phyloP scores from a whole-genome alignment of 1,140 invertebrate species.

The Rhopalosiphum maidis region DNA sequence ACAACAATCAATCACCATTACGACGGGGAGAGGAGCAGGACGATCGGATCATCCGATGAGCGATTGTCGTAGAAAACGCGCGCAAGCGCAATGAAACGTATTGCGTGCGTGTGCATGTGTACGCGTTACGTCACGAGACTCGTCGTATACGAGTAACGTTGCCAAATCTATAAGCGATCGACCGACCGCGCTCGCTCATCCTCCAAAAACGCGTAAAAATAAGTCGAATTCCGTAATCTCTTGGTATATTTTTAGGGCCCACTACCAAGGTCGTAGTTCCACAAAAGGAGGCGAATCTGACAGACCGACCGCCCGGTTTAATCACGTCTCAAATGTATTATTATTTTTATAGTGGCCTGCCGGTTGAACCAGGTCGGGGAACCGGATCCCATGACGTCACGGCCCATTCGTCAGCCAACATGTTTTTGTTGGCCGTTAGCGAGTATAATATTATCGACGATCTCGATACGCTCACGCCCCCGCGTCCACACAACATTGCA shows the following conservation, averaged over 20 bases:
- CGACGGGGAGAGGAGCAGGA: no score
- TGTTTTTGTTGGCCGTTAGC: background rate
- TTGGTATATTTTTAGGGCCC: background rate
- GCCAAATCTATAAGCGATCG: constrained; percentile 4
- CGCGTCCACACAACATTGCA: background rate
- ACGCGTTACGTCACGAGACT: constrained; percentile 11
- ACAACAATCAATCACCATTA: background rate
- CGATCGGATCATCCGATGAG: constrained; percentile 27
- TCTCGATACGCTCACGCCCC: background rate
- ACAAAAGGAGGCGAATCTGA: background rate
- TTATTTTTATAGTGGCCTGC: background rate
- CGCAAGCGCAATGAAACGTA: constrained; percentile 1
- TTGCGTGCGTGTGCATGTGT: background rate
- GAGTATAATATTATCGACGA: background rate
- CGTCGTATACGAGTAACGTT: background rate
- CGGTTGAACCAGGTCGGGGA: constrained; percentile 53
- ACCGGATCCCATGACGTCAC: constrained; percentile 50
- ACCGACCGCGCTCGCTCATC: background rate
- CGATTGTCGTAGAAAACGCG: background rate
- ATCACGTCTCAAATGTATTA: background rate
- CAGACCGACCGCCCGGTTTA: background rate
- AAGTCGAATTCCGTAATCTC: background rate
- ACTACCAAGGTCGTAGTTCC: background rate
- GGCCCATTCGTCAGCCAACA: background rate
- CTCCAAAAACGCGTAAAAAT: background rate